These are phyloP conservation scores for Spea multiplicata DNA, from an alignment of 2,113 vertebrate genomes.

Conservation along the genomic window DNA sequence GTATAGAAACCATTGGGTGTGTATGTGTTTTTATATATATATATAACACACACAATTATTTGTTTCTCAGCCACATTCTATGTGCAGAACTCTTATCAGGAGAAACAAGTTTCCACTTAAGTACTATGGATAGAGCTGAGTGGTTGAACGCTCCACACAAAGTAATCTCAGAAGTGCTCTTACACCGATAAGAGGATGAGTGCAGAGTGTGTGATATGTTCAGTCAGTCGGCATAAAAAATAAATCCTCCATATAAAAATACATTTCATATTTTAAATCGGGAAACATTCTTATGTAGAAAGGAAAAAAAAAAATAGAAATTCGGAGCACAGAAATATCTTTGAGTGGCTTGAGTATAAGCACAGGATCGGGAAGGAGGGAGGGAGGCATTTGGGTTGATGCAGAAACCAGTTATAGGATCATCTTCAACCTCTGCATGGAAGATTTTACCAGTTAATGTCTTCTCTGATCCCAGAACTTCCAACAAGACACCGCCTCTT, in stretches of 20 bases:
- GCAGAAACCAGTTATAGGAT: too few species aligned
- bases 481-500: too few species aligned
- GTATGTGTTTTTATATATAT: neutral
- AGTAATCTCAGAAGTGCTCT: slow-evolving; percentile 41
- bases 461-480: too few species aligned
- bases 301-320: too few species aligned
- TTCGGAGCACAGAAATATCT: too few species aligned
- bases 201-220: neutral
- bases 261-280: neutral
- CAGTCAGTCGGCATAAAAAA: slow-evolving; percentile 7
- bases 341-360: too few species aligned
- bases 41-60: neutral
- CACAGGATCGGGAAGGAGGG: too few species aligned
- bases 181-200: slow-evolving; percentile 31
- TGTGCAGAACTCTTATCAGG: slow-evolving; percentile 17
- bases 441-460: too few species aligned
- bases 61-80: slow-evolving; percentile 7
- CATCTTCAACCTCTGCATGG: too few species aligned
- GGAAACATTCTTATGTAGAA: neutral
- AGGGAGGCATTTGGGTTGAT: too few species aligned
- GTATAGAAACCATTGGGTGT: too few species aligned
- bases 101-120: slow-evolving; percentile 42
- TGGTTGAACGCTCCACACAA: slow-evolving; percentile 16
- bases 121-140: slow-evolving; percentile 10
- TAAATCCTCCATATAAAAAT: neutral